Evolutionary conservation across 1,140 invertebrate genomes (phyloP), one percentile per base, ranked within the genome.

Genomic region (Solen grandis): DNA sequence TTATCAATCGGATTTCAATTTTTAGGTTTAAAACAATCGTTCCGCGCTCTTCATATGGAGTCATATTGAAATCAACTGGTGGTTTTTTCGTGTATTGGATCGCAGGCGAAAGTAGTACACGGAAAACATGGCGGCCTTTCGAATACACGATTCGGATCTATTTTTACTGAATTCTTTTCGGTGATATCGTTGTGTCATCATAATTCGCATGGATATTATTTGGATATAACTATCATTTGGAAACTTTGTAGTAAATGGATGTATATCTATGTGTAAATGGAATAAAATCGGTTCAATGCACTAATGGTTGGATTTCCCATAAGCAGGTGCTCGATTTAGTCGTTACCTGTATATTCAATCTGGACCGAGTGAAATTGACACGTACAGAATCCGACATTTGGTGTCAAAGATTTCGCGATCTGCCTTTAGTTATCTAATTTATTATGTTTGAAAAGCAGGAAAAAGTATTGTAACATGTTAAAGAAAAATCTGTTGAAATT

Each of bases 61-160:
- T 22, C 16, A 19, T 27, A 19, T 14, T 29, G 59, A 16, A 66
- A 63, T 38, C 73, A 76, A 76, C 73, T 31, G 46, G 73, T 76
- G 73, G 73, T 65, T 62, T 65, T 41, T 31, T 22, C 36, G 60
- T 46, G 70, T 46, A 19, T 52, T 35, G 46, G 50, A 70, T 29
- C 59, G 70, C 41, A 60, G 16, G 50, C 52, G 41, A 72, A 76
- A 76, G 46, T 76, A 76, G 59, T 60, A 35, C 73, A 73, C 22
- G n/a, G 36, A 54, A 38, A 83, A 83, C 66, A 83, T 83, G 81
- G 81, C 81, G 74, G 81, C 52, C 25, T 69, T 46, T 46, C 19
- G 41, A 8, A 19, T 10, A 19, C 19, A 10, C 41, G 41, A 46
- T 46, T 46, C 41, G 41, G 41, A 46, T 46, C 19, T 46, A 10